A percentile compares a stretch with the other conserved stretches of the same genome.
Evolutionary conservation across 2,113 vertebrate genomes (phyloP).

Genomic region (Varanus salvator): DNA sequence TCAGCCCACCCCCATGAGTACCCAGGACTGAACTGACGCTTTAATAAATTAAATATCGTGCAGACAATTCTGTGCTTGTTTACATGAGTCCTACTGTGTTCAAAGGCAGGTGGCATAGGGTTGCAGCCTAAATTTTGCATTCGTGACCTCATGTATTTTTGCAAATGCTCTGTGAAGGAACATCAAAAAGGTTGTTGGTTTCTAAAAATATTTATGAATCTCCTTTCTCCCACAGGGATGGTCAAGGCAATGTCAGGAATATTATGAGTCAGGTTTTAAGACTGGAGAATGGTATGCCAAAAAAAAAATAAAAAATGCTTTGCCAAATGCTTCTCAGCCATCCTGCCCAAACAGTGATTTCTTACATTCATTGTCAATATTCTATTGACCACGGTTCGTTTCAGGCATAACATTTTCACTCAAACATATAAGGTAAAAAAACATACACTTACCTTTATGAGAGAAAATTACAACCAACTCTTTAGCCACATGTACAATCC

Average conservation of each 20-base stretch:
- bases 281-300: background rate
- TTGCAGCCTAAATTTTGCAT: background rate
- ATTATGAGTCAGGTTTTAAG: background rate
- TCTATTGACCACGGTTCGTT: background rate
- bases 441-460: background rate
- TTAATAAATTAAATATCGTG: background rate
- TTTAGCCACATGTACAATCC: background rate
- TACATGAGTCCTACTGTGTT: background rate
- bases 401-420: background rate
- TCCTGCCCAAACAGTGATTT: background rate
- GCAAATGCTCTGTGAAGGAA: background rate
- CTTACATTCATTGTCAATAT: background rate
- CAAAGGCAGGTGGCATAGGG: background rate
- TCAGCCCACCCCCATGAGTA: background rate
- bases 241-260: background rate
- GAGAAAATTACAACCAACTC: background rate
- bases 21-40: background rate
- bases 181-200: background rate
- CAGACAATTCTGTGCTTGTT: background rate
- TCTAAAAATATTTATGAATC: background rate
- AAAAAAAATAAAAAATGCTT: background rate
- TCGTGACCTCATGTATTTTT: background rate
- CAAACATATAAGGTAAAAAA: background rate
- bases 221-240: background rate
- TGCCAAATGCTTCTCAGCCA: background rate